Evolutionary conservation across 1,140 invertebrate genomes (phyloP).

Genomic region (Leucophenga varia): DNA sequence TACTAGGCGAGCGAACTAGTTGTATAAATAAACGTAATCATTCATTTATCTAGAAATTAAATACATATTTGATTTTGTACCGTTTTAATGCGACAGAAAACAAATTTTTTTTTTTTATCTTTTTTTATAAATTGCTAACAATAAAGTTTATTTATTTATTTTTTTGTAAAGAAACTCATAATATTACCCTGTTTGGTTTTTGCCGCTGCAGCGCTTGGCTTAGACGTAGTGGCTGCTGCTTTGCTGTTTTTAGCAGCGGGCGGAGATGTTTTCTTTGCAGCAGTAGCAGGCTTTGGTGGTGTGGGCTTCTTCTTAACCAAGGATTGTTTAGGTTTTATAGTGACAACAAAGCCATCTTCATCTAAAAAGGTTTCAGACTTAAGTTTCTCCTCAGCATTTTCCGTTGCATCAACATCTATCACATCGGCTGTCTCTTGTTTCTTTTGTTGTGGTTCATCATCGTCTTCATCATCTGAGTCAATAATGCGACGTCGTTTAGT

Average conservation of each 20-base stretch:
- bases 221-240: slow-evolving; percentile 6
- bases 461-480: slow-evolving; percentile 45
- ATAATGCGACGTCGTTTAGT: slow-evolving; percentile 42
- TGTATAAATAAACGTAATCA: too few species aligned
- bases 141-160: slow-evolving; percentile 17
- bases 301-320: slow-evolving; percentile 12
- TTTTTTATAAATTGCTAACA: not conserved
- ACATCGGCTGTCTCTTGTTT: slow-evolving; percentile 12
- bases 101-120: too few species aligned
- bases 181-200: slow-evolving; percentile 47
- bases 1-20: too few species aligned
- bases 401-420: slow-evolving; percentile 16
- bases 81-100: too few species aligned
- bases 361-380: slow-evolving; percentile 47
- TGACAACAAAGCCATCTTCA: slow-evolving; percentile 51
- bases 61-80: too few species aligned
- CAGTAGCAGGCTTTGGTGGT: too few species aligned
- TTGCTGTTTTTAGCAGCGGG: too few species aligned
- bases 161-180: slow-evolving; percentile 47
- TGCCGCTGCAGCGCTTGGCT: slow-evolving; percentile 17
- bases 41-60: too few species aligned
- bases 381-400: slow-evolving; percentile 3
- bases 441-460: slow-evolving; percentile 21
- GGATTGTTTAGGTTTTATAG: slow-evolving; percentile 28
- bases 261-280: slow-evolving; percentile 23